A percentile compares a stretch with the other conserved stretches of the same genome.
phyloP scores from a whole-genome alignment of 2,888 invertebrate genomes.

The Oxycera nigricornis region DNA sequence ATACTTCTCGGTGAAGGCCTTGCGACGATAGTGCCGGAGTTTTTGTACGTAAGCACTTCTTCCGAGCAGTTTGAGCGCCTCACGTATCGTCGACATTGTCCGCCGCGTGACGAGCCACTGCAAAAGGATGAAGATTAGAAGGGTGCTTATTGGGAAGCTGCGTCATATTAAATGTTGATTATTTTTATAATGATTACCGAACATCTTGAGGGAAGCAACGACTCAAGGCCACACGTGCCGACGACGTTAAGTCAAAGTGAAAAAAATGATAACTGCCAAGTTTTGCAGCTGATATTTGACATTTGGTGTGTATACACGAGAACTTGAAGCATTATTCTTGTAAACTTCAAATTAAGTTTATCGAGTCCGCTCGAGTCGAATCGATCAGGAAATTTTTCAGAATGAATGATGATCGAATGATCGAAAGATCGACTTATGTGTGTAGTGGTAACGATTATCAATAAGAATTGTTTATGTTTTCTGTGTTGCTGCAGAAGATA shows the following conservation, averaged over 20 bases:
- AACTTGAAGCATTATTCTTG: too few species aligned
- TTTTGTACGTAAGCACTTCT: slow-evolving; percentile 45
- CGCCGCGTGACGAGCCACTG: not conserved
- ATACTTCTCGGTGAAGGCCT: slow-evolving; percentile 70
- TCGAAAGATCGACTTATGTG: too few species aligned
- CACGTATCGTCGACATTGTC: slow-evolving; percentile 38
- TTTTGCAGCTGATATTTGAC: not conserved
- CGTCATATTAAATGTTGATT: slow-evolving; percentile 10
- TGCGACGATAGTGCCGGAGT: slow-evolving; percentile 54
- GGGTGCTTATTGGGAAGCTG: not conserved
- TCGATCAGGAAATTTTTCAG: too few species aligned
- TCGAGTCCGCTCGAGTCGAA: too few species aligned
- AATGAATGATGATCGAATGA: too few species aligned
- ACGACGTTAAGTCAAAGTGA: not conserved
- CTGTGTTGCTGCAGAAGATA: too few species aligned
- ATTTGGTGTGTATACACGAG: too few species aligned
- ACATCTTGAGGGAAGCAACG: slow-evolving; percentile 22
- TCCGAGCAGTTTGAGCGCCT: slow-evolving; percentile 41
- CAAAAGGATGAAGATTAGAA: not conserved
- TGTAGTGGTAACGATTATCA: too few species aligned
- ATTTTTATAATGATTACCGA: slow-evolving; percentile 27
- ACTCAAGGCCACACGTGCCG: slow-evolving; percentile 15
- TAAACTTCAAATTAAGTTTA: too few species aligned
- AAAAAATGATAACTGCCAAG: not conserved
- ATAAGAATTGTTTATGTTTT: too few species aligned